Base-by-base conservation (phyloP, 53 echinoderm and acorn worm genomes). In the Crossaster papposus region DNA sequence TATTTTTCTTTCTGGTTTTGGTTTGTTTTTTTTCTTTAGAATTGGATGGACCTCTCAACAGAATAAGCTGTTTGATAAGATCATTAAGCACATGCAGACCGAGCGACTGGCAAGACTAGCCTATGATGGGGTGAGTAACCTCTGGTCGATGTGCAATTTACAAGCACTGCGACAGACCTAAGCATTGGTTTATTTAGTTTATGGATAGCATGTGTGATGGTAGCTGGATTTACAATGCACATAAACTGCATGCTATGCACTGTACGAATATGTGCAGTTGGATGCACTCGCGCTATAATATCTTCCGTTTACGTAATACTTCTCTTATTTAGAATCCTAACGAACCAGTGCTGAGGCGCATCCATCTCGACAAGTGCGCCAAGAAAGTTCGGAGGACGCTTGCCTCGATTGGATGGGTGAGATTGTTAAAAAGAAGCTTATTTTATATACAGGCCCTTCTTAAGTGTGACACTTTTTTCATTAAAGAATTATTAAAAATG, bases 361-460 rank as follows among this genome's bases (percentile, higher is more conserved):
- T 99, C 24, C 96, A 99, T 44, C 91, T 99, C 18, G 96, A 96
- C 68, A 99, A 95, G 74, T 96, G 96, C 70, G 95, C 99, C 9
- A 99, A 96, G 85, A 91, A 94, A 90, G 95, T 99, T 0, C 80
- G 99, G 38, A 73, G 93, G 64, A 96, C 93, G 4, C 88, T 99
- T 32, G 96, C 95, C n/a, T 92, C 94, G 22, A 91, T 99, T 5
- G 96, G 92, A 91, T 99, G 99, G 99, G 99, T 99, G 64, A 92
- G 97, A 54, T 4, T 85, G 52, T 44, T 51, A 11, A 79, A 3
- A 1, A 58, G 22, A 20, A 4, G 12, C 0, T 58, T 20, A 15
- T 58, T 58, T 11, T 17, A 15, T 20, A 58, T 58, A n/a, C n/a
- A n/a, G n/a, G n/a, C n/a, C n/a, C n/a, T n/a, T 44, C 0, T 7